phyloP scores from a whole-genome alignment of 2,797 vertebrate genomes.

The Spinus pinus region DNA sequence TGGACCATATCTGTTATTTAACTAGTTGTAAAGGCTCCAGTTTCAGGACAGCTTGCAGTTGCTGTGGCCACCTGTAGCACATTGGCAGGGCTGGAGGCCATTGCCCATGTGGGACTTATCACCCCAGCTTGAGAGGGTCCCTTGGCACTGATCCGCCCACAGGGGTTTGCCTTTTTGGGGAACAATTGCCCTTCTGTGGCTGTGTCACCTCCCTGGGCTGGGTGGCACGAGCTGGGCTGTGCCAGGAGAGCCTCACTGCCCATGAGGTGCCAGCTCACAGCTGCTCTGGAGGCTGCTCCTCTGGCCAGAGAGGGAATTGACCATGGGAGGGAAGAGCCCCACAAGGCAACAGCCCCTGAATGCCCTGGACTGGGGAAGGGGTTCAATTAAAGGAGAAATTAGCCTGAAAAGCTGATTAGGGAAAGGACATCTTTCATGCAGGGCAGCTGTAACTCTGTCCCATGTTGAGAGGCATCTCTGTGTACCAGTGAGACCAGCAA shows the following conservation, averaged over 20 bases:
- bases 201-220: background rate
- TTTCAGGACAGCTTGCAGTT: conserved; percentile 65
- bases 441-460: background rate
- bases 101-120: background rate
- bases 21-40: conserved; percentile 41
- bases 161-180: background rate
- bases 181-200: background rate
- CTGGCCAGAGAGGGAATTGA: background rate
- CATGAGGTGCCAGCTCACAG: background rate
- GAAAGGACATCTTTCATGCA: background rate
- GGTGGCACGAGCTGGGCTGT: rapidly evolving
- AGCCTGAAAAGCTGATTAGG: background rate
- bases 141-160: background rate
- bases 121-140: background rate
- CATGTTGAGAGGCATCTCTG: background rate
- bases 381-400: background rate
- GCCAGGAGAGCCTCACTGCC: background rate
- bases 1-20: conserved; percentile 61
- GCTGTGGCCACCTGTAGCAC: conserved; percentile 54
- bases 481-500: background rate
- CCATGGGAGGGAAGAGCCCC: background rate
- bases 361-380: background rate
- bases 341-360: background rate
- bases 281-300: background rate
- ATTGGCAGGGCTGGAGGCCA: background rate